Evolutionary conservation across 1,140 invertebrate genomes (phyloP).

Genomic region (Archegozetes longisetosus): DNA sequence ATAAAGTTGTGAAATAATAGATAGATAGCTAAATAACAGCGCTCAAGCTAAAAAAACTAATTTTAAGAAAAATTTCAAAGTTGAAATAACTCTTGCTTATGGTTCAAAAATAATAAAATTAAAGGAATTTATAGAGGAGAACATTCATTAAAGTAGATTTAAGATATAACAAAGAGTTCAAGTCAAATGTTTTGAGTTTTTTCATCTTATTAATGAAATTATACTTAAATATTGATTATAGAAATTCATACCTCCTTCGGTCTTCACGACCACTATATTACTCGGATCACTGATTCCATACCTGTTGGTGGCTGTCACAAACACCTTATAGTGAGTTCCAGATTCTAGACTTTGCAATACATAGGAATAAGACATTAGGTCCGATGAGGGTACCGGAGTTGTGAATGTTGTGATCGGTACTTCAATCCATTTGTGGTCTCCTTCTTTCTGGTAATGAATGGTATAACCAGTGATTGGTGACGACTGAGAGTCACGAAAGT

Average conservation of each 20-base stretch:
- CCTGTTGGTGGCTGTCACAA: conserved; percentile 21
- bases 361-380: conserved; percentile 1
- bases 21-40: no score
- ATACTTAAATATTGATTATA: neutral
- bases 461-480: conserved; percentile 4
- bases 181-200: no score
- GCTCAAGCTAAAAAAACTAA: no score
- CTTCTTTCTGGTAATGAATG: conserved; percentile 9
- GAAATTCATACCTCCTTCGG: conserved; percentile 3
- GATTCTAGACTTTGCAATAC: conserved; percentile 10
- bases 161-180: no score
- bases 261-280: conserved; percentile 18
- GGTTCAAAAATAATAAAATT: no score
- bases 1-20: neutral
- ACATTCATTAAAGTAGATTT: no score
- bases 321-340: conserved; percentile 17
- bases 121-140: no score
- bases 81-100: no score
- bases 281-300: conserved; percentile 22
- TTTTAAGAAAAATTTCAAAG: no score
- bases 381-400: neutral
- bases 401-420: neutral
- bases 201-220: no score
- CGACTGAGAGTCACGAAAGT: neutral
- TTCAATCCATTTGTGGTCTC: conserved; percentile 12